A percentile compares a stretch with the other conserved stretches of the same genome.
Conservation (phyloP, 2,113 vertebrate genomes). For the Turnix velox region DNA sequence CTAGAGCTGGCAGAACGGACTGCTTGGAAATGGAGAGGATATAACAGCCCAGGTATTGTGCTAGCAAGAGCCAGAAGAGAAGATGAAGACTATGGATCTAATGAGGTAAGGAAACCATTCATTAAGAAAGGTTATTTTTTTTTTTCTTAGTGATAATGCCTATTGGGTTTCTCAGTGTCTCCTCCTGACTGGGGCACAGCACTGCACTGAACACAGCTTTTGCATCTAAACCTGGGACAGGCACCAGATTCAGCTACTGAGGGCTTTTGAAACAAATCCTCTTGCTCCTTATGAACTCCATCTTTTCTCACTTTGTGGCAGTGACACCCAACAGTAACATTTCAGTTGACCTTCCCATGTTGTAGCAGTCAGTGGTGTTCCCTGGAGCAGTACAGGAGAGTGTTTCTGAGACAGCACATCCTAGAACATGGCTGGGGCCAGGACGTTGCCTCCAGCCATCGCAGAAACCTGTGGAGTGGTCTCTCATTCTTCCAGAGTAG, state of each 20-base stretch:
- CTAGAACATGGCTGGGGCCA: neutral
- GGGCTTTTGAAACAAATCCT: neutral
- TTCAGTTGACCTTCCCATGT: neutral
- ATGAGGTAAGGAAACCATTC: neutral
- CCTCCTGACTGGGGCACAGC: neutral
- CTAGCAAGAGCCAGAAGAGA: neutral
- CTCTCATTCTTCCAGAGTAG: neutral
- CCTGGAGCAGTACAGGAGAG: neutral
- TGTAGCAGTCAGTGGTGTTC: neutral
- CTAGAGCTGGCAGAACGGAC: neutral
- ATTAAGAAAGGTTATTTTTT: neutral
- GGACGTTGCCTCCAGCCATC: neutral
- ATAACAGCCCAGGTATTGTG: neutral
- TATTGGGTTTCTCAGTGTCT: neutral
- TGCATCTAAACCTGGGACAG: neutral
- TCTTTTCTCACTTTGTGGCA: neutral
- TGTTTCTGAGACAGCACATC: neutral
- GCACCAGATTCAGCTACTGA: neutral
- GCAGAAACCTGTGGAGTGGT: neutral
- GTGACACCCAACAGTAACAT: rapidly evolving
- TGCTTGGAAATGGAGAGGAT: neutral
- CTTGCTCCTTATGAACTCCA: neutral
- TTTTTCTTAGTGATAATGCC: neutral
- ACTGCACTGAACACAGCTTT: neutral
- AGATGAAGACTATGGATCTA: neutral